Percentiles rank a stretch among this genome's conserved stretches.
phyloP scores from a whole-genome alignment of 1,140 invertebrate genomes.

The Mactra quadrangularis region DNA sequence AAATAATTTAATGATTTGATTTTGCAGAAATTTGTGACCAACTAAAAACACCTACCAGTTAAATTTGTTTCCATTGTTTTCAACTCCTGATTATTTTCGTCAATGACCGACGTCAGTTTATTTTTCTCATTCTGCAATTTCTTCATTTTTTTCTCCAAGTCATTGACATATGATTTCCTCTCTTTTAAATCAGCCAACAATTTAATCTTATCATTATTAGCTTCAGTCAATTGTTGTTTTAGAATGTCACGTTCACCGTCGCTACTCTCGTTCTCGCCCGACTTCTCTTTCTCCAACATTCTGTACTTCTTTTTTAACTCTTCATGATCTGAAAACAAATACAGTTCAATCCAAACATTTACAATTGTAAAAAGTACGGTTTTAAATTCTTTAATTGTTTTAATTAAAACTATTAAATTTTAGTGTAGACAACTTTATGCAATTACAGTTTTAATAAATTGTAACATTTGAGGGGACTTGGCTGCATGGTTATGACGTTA shows the following conservation, averaged over 20 bases:
- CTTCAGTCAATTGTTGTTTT: background rate
- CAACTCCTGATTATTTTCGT: constrained; percentile 50
- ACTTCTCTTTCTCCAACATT: background rate
- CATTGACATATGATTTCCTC: background rate
- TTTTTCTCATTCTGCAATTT: constrained; percentile 29
- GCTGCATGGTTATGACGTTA: too few relatives aligned
- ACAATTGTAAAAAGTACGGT: too few relatives aligned
- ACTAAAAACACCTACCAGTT: too few relatives aligned
- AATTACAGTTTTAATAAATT: too few relatives aligned
- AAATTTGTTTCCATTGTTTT: constrained; percentile 41
- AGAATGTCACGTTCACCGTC: background rate
- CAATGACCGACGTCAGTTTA: background rate
- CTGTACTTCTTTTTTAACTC: constrained; percentile 11
- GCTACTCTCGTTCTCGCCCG: background rate
- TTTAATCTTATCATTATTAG: background rate
- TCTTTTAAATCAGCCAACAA: constrained; percentile 1
- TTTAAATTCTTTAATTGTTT: too few relatives aligned
- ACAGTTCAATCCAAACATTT: too few relatives aligned
- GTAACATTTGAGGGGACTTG: too few relatives aligned
- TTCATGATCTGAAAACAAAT: constrained; percentile 11
- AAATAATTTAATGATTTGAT: too few relatives aligned
- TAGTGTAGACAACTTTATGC: too few relatives aligned
- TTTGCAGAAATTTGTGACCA: too few relatives aligned
- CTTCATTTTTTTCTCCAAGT: constrained; percentile 12
- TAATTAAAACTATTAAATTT: too few relatives aligned